Percentiles rank a stretch among this genome's conserved stretches.
Evolutionary conservation across 2,797 vertebrate genomes (phyloP).

Genomic region (Chelon labrosus): DNA sequence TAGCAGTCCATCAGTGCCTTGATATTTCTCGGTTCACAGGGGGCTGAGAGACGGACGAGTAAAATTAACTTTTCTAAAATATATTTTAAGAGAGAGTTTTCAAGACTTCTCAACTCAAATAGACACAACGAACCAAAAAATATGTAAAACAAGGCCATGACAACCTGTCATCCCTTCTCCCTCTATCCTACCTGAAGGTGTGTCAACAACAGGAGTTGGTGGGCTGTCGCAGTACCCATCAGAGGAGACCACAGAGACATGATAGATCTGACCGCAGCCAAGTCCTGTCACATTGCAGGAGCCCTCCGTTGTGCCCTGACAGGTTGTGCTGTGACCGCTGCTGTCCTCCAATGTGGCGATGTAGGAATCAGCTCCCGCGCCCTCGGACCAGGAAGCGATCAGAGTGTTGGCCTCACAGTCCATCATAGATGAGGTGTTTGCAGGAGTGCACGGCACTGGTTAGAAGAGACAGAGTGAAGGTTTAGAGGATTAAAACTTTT

Average conservation of each 20-base stretch:
- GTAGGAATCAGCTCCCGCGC: slow-evolving; percentile 79
- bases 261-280: slow-evolving; percentile 81
- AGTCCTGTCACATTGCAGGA: slow-evolving; percentile 77
- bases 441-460: slow-evolving; percentile 83
- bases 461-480: not conserved
- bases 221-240: slow-evolving; percentile 82
- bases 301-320: slow-evolving; percentile 67
- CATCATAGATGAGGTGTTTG: slow-evolving; percentile 57
- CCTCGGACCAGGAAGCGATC: slow-evolving; percentile 76
- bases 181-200: slow-evolving; percentile 71
- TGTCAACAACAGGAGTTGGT: slow-evolving; percentile 44
- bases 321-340: slow-evolving; percentile 69
- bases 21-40: slow-evolving; percentile 74
- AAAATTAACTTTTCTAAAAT: too few relatives aligned
- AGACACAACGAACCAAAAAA: too few relatives aligned
- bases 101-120: too few relatives aligned
- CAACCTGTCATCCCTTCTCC: too few relatives aligned
- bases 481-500: not conserved
- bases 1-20: slow-evolving; percentile 75
- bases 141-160: too few relatives aligned
- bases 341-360: slow-evolving; percentile 75
- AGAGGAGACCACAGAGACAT: slow-evolving; percentile 75
- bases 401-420: slow-evolving; percentile 71
- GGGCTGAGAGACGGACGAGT: slow-evolving; percentile 64
- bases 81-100: too few relatives aligned